Evolutionary conservation across 2,888 invertebrate genomes (phyloP).

Genomic region (Meiosimyza platycephala): DNA sequence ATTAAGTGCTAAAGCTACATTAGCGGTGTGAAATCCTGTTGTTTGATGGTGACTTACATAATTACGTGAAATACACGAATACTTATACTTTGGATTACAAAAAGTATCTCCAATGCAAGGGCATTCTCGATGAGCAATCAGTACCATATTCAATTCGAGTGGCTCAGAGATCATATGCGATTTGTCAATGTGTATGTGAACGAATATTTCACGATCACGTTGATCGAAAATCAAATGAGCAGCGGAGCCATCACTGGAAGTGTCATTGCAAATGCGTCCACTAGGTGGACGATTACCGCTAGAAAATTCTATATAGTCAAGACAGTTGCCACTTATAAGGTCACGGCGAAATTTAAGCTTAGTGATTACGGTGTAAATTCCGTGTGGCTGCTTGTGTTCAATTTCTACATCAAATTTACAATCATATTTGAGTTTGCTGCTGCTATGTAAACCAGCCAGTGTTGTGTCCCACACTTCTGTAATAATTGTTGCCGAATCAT

Average conservation of each 20-base stretch:
- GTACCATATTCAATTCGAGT: constrained; percentile 61
- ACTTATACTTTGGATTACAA: constrained; percentile 52
- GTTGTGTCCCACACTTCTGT: constrained; percentile 63
- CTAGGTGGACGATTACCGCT: constrained; percentile 61
- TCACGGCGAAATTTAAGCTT: constrained; percentile 61
- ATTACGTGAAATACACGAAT: constrained; percentile 62
- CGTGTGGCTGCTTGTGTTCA: constrained; percentile 53
- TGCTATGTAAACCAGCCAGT: constrained; percentile 51
- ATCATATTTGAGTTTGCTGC: constrained; percentile 59
- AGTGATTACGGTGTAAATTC: constrained; percentile 63
- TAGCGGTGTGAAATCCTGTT: constrained; percentile 59
- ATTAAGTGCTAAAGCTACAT: constrained; percentile 63
- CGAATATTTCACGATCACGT: constrained; percentile 57
- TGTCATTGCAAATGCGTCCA: constrained; percentile 60
- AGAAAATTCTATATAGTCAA: constrained; percentile 62
- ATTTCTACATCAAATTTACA: constrained; percentile 61
- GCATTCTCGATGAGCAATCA: constrained; percentile 62
- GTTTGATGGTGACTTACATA: constrained; percentile 64
- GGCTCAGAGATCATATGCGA: constrained; percentile 55
- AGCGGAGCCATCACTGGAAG: constrained; percentile 58
- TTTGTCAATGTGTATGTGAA: constrained; percentile 58
- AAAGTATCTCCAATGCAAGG: constrained; percentile 57
- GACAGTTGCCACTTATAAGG: constrained; percentile 54
- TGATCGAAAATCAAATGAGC: constrained; percentile 61
- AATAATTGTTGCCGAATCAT: constrained; percentile 61